Conservation (phyloP, 2,888 invertebrate genomes). For the Drosophila affinis region DNA sequence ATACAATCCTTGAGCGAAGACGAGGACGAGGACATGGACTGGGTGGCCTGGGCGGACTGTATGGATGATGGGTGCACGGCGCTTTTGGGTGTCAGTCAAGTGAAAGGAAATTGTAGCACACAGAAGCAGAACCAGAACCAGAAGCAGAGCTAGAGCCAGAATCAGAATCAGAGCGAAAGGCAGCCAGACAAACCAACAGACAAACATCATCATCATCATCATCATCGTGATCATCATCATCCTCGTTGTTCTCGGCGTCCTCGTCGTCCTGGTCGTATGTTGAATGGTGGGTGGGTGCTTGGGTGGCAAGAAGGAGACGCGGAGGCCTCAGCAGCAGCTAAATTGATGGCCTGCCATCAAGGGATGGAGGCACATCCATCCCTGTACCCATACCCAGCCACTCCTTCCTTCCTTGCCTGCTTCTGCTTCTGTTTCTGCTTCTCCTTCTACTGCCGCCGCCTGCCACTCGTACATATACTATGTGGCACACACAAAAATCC, state of each 20-base stretch:
- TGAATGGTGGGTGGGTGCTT: not conserved
- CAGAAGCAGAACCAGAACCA: slow-evolving; percentile 12
- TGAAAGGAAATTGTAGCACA: slow-evolving; percentile 76
- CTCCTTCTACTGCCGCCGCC: too few species aligned
- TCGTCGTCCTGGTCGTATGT: not conserved
- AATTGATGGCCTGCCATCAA: slow-evolving; percentile 71
- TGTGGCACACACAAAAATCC: slow-evolving; percentile 64
- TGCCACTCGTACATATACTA: slow-evolving; percentile 10
- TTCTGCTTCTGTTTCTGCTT: not conserved
- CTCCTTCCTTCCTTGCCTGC: too few species aligned
- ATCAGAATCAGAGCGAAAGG: slow-evolving; percentile 3
- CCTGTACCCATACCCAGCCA: not conserved
- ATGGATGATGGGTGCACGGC: slow-evolving; percentile 51
- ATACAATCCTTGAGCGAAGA: slow-evolving; percentile 72
- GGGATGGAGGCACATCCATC: slow-evolving; percentile 23
- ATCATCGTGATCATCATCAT: slow-evolving; percentile 43
- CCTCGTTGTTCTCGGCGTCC: slow-evolving; percentile 25
- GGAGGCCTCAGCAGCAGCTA: slow-evolving; percentile 38
- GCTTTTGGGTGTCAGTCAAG: slow-evolving; percentile 75
- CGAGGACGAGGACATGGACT: slow-evolving; percentile 18
- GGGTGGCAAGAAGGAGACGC: not conserved
- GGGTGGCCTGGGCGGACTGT: slow-evolving; percentile 7
- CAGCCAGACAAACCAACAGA: slow-evolving; percentile 71
- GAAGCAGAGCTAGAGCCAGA: too few species aligned
- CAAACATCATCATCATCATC: slow-evolving; percentile 68